Evolutionary conservation across 2,888 invertebrate species (phyloP).

Genomic region (Thera britannica): DNA sequence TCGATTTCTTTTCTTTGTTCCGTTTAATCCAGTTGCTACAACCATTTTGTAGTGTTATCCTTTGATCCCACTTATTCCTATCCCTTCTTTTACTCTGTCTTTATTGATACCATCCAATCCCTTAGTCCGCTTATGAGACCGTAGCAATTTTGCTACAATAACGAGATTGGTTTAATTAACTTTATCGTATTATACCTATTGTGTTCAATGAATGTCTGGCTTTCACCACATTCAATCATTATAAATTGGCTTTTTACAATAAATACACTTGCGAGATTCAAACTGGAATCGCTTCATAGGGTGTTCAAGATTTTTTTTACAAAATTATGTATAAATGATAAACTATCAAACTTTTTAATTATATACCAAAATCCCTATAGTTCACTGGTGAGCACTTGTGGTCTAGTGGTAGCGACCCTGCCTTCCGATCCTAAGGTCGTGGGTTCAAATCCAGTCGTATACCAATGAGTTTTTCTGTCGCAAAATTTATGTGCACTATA

Average conservation of each 20-base stretch:
- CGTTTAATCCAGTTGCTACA: slow-evolving; percentile 18
- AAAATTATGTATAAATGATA: no score
- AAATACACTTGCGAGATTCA: no score
- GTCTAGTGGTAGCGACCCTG: no score
- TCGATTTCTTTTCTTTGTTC: neutral
- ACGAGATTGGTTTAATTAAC: slow-evolving; percentile 20
- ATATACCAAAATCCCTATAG: no score
- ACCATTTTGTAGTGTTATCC: slow-evolving; percentile 23
- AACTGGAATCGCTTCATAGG: no score
- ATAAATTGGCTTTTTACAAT: neutral
- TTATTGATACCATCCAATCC: slow-evolving; percentile 22
- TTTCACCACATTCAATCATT: neutral
- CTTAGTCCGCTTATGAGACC: slow-evolving; percentile 31
- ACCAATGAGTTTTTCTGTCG: no score
- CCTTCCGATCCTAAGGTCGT: no score
- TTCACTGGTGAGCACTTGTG: no score
- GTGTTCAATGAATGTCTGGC: neutral
- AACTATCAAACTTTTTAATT: no score
- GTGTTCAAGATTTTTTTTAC: no score
- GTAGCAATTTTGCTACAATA: slow-evolving; percentile 14
- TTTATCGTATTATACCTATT: slow-evolving; percentile 7
- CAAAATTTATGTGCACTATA: no score
- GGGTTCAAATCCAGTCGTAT: no score
- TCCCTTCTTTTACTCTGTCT: slow-evolving; percentile 18
- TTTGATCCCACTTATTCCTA: slow-evolving; percentile 25